Base-by-base conservation (phyloP, 2,888 invertebrate genomes). In the Drosophila bunnanda region DNA sequence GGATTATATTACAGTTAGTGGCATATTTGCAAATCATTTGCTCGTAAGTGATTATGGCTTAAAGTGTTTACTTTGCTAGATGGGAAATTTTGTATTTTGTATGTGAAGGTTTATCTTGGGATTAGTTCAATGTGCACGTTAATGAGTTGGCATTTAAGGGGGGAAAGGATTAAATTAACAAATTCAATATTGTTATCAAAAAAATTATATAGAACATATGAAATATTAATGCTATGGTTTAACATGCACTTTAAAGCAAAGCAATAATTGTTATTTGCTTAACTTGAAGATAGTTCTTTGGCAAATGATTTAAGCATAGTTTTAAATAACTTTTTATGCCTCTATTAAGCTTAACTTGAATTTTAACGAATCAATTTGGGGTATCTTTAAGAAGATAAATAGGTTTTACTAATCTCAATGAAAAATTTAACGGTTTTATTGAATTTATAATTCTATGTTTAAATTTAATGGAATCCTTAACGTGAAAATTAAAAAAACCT, bases 1-100 rank as follows among this genome's bases (percentile, higher is more conserved):
- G 60, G 60, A 61, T 55, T 60, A 54, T 39, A 4, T 55, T 60
- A 9, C n/a, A 43, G 43, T 28, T 60, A 32, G 13, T 54, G 39
- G 30, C 39, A 25, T 59, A 54, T 54, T 54, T 59, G 13, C 59
- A 41, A 39, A 54, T 41, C 32, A 41, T 41, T 54, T 54, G 6
- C 50, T 17, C 1, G 17, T 1, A 13, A 32, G 12, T 32, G 30
- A 41, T 50, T 50, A 32, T 20, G 20, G 50, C 0, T 32, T 50
- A 50, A 20, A 32, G 20, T 20, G 20, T 13, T 32, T 50, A 20
- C 8, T 30, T 20, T 2, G 20, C 5, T 9, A 5, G 9, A 15
- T 2, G 13, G 13, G 9, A 15, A 32, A 20, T 15, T 0, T 43
- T 20, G 1, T 7, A 2, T 17, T 12, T 10, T 2, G 12, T 3